Evolutionary conservation across 2,888 invertebrate species (phyloP).

Genomic region (Caenorhabditis panamensis): DNA sequence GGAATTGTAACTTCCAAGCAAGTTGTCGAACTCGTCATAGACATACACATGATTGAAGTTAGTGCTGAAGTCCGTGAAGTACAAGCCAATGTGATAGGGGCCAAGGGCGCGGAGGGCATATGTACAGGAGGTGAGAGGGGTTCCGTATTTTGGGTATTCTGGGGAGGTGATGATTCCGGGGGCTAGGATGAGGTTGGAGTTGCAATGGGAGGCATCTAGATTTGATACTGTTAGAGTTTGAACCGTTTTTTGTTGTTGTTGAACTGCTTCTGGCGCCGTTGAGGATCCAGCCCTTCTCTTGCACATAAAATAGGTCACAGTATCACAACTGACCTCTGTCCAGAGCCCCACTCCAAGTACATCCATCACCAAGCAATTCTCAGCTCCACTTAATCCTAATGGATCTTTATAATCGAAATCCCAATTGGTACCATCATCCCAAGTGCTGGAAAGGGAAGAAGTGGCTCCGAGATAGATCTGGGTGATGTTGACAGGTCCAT

Average conservation of each 20-base stretch:
- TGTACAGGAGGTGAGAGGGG: neutral
- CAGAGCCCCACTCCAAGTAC: constrained; percentile 5
- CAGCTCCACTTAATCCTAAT: neutral
- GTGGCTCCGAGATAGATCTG: constrained; percentile 7
- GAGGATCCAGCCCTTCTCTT: neutral
- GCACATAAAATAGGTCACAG: constrained; percentile 12
- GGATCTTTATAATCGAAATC: constrained; percentile 16
- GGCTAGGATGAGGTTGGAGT: constrained; percentile 4
- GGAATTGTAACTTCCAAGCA: neutral
- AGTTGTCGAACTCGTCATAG: neutral
- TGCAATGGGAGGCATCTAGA: constrained; percentile 11
- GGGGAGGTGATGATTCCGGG: constrained; percentile 16
- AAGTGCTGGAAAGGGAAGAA: neutral
- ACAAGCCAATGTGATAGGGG: constrained; percentile 3
- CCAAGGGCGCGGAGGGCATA: constrained; percentile 6
- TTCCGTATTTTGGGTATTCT: neutral
- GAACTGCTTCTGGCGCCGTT: neutral
- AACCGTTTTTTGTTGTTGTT: neutral
- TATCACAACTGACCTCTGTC: neutral
- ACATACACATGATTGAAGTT: neutral
- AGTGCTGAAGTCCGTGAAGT: constrained; percentile 12
- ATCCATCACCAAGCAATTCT: constrained; percentile 24
- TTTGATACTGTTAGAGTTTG: neutral
- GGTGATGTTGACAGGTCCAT: neutral
- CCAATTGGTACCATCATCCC: constrained; percentile 12